These are phyloP conservation scores for Netelia inedita DNA, from an alignment of 2,888 invertebrate species.

Conservation along the genomic window DNA sequence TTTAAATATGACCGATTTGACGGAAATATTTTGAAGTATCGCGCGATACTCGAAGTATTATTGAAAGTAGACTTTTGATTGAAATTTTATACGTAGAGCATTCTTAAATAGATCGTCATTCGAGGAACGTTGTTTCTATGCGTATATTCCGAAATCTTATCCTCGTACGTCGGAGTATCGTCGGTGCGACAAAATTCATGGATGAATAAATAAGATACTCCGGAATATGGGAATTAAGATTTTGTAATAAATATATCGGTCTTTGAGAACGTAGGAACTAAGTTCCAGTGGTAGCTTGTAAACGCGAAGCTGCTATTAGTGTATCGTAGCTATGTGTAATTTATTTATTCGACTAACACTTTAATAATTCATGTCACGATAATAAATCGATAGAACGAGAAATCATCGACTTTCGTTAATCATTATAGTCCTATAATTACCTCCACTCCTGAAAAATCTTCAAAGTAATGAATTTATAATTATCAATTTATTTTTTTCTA, in stretches of 20 bases:
- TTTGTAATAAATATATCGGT: conserved; percentile 25
- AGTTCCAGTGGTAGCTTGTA: conserved; percentile 50
- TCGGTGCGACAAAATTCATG: neutral
- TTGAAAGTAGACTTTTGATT: too few species aligned
- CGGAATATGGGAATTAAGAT: conserved; percentile 13
- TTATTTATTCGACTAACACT: conserved; percentile 75
- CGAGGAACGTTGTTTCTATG: neutral
- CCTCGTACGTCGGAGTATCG: neutral
- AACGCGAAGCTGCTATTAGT: conserved; percentile 44
- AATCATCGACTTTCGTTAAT: conserved; percentile 11
- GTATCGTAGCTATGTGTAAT: conserved; percentile 69
- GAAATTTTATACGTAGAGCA: neutral
- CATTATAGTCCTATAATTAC: neutral
- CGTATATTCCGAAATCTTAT: conserved; percentile 29
- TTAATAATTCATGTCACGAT: conserved; percentile 71
- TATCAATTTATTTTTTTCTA: neutral
- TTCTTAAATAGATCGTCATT: neutral
- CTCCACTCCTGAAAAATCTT: neutral
- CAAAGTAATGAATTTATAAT: neutral
- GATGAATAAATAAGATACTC: neutral
- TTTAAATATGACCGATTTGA: too few species aligned
- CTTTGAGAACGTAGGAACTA: conserved; percentile 43
- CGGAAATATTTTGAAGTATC: too few species aligned
- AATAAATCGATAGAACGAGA: conserved; percentile 69
- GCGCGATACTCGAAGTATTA: too few species aligned